Conservation (phyloP, 2,888 invertebrate species). For the Monoplex corrugatus region DNA sequence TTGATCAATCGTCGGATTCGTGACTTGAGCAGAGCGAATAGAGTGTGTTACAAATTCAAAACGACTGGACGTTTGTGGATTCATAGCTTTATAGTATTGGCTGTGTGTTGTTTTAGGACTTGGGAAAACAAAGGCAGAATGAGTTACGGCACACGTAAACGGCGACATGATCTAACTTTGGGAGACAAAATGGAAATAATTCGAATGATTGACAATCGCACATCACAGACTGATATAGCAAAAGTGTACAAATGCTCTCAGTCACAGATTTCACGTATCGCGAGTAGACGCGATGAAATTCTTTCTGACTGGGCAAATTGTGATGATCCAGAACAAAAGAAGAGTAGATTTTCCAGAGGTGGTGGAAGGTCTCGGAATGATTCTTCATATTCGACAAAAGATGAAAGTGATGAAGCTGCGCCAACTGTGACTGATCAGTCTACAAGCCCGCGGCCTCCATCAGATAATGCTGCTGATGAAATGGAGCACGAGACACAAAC, state of each 20-base stretch:
- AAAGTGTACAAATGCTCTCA: constrained; percentile 42
- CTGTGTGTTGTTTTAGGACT: too few relatives aligned
- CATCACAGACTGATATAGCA: constrained; percentile 44
- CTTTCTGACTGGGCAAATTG: constrained; percentile 26
- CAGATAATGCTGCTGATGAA: neutral
- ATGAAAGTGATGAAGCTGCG: neutral
- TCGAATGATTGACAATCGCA: constrained; percentile 32
- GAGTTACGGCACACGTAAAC: constrained; percentile 33
- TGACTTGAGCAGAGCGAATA: too few relatives aligned
- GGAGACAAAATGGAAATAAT: constrained; percentile 47
- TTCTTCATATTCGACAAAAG: neutral
- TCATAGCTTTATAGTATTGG: too few relatives aligned
- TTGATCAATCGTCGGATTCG: too few relatives aligned
- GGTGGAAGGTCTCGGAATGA: neutral
- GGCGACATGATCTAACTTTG: constrained; percentile 39
- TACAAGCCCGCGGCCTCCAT: constrained; percentile 7
- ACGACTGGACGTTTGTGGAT: too few relatives aligned
- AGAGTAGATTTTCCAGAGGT: neutral
- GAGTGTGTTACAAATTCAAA: too few relatives aligned
- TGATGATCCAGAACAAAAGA: constrained; percentile 37
- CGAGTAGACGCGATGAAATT: constrained; percentile 42
- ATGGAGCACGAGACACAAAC: neutral
- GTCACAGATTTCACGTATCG: constrained; percentile 46
- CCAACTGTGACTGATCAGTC: neutral
- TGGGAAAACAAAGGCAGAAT: neutral